Percentiles rank a stretch among this genome's conserved stretches.
Conservation (phyloP, 2,113 vertebrate genomes). For the Chamaea fasciata region DNA sequence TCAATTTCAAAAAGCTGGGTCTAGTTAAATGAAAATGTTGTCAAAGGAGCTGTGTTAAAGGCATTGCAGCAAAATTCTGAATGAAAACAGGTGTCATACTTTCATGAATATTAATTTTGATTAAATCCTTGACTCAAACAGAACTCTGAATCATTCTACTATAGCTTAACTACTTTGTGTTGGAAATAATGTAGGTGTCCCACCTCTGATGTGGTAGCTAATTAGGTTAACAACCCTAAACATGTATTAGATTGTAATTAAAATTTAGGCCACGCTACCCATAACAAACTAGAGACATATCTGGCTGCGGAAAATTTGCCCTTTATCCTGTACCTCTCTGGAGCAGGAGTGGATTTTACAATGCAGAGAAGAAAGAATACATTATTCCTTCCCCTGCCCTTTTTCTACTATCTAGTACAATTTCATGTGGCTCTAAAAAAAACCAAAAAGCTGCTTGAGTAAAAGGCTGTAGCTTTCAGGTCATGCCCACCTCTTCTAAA, state of each 20-base stretch:
- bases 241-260: constrained; percentile 1
- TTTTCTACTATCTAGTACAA: neutral
- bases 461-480: neutral
- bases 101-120: neutral
- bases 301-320: neutral
- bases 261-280: neutral
- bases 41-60: neutral
- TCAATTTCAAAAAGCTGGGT: neutral
- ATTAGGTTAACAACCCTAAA: constrained; percentile 15
- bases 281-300: neutral
- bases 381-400: neutral
- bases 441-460: neutral
- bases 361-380: neutral
- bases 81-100: neutral
- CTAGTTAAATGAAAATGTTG: neutral
- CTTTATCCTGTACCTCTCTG: neutral
- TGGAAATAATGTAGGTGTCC: neutral
- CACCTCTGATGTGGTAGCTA: neutral
- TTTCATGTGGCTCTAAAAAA: neutral
- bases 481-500: neutral
- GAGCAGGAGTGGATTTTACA: neutral
- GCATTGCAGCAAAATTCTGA: neutral
- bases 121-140: neutral
- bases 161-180: neutral
- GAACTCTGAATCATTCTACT: neutral